Conservation (phyloP, 2,113 vertebrate species). For the Montifringilla adamsi region DNA sequence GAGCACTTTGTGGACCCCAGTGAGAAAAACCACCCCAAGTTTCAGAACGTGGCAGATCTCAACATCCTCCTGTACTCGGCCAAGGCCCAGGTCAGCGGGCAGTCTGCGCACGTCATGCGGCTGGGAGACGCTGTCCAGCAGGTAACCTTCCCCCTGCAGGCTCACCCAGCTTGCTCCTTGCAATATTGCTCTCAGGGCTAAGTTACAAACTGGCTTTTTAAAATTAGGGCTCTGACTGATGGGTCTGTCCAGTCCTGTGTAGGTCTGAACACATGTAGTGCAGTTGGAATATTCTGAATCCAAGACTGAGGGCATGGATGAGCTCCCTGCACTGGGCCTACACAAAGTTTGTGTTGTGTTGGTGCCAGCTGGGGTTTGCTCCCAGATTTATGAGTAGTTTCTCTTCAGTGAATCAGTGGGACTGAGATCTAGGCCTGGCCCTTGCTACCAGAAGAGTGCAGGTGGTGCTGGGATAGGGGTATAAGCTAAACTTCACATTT, state of each 20-base stretch:
- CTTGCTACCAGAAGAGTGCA: neutral
- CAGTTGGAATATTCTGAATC: neutral
- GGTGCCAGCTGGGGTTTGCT: neutral
- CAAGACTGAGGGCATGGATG: neutral
- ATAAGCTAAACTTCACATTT: neutral
- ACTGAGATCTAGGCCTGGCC: neutral
- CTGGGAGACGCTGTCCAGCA: slow-evolving; percentile 94
- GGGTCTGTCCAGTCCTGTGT: neutral
- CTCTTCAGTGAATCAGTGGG: neutral
- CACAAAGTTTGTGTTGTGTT: neutral
- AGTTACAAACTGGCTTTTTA: neutral
- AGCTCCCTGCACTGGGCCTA: neutral
- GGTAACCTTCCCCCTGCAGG: slow-evolving; percentile 60
- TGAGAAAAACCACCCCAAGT: slow-evolving; percentile 94
- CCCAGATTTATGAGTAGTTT: neutral
- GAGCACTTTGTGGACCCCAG: slow-evolving; percentile 98
- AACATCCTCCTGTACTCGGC: slow-evolving; percentile 89
- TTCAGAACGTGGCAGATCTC: slow-evolving; percentile 86
- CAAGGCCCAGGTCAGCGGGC: slow-evolving; percentile 94
- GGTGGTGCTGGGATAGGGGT: neutral
- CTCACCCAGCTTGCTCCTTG: neutral
- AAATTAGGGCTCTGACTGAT: neutral
- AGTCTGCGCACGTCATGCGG: slow-evolving; percentile 88
- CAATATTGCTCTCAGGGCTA: rapidly evolving
- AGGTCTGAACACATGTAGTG: neutral